Base-by-base conservation (phyloP, 2,113 vertebrate species). In the Nothoprocta perdicaria region DNA sequence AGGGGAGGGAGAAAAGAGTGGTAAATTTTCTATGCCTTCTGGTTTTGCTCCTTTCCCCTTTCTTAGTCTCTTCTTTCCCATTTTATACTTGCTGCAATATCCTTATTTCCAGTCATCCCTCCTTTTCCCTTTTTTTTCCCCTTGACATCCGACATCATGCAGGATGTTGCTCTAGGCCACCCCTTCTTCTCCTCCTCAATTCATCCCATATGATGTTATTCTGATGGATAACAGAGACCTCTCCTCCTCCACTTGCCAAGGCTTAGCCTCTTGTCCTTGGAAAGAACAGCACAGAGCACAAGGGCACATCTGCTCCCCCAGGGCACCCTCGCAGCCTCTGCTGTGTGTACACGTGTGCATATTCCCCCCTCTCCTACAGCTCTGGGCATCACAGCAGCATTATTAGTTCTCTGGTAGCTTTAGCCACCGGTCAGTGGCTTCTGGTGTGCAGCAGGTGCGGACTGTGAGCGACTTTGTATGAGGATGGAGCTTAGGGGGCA, bases 371-470 rank as follows among this genome's bases (percentile, higher is more conserved):
- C 10, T 33, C 46, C 41, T 29, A 55, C 16, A 52, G 12, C 62
- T 13, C 60, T 16, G 18, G 52, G 24, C 9, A 22, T 48, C 10
- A 48, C 7, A 69, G 41, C 2, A 43, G 6, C 1, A 0, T 68
- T 60, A 0, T 68, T 60, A 76, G 31, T 22, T 73, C 14, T 57
- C 40, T 62, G 12, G 73, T 31, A 10, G 35, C 10, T 14, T 8
- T 4, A 65, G 11, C 43, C 60, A 43, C 43, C 31, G 38, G 60
- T 4, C 31, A 60, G 38, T 9, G 27, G 38, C 62, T 87, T 71
- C 31, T 60, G 41, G 38, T 1, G 6, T 14, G 12, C 35, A 65
- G n/a, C 4, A 88, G 27, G 24, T 4, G 8, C 0, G 21, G 79
- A 60, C 18, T 6, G 12, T 9, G 17, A 68, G 12, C 7, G 31